Evolutionary conservation across 2,888 invertebrate species (phyloP).

Genomic region (Lumbricus terrestris): DNA sequence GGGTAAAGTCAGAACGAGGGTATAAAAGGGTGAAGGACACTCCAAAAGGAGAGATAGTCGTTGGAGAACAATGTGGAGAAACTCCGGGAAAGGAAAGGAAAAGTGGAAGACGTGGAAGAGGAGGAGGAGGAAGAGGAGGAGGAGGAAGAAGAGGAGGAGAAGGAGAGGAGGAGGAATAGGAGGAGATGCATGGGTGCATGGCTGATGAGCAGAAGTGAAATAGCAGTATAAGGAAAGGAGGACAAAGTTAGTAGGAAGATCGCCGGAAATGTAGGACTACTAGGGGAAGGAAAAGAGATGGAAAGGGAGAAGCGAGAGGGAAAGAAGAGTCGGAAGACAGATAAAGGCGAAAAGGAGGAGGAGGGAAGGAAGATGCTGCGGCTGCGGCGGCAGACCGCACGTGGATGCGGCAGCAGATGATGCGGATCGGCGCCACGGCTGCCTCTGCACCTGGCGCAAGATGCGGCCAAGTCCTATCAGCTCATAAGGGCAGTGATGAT

Average conservation of each 20-base stretch:
- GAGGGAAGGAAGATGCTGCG: background rate
- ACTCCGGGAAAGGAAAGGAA: no score
- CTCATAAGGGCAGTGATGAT: conserved; percentile 3
- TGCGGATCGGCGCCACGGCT: conserved; percentile 3
- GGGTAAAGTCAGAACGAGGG: background rate
- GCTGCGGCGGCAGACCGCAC: background rate
- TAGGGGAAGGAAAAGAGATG: background rate
- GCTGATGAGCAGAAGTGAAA: background rate
- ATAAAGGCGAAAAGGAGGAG: background rate
- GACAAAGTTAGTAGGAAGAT: background rate
- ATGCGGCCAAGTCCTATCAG: conserved; percentile 3
- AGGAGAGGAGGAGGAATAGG: no score
- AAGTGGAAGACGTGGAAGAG: background rate
- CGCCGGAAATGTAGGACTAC: background rate
- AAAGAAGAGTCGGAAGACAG: background rate
- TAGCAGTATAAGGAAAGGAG: background rate
- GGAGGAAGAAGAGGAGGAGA: no score
- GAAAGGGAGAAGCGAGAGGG: background rate
- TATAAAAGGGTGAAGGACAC: background rate
- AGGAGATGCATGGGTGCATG: background rate
- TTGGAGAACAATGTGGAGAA: no score
- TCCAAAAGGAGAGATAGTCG: background rate
- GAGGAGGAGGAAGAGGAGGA: no score
- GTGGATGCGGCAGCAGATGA: no score
- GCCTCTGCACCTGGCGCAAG: conserved; percentile 3